Evolutionary conservation across 2,113 vertebrate species (phyloP).

Genomic region (Lota lota): DNA sequence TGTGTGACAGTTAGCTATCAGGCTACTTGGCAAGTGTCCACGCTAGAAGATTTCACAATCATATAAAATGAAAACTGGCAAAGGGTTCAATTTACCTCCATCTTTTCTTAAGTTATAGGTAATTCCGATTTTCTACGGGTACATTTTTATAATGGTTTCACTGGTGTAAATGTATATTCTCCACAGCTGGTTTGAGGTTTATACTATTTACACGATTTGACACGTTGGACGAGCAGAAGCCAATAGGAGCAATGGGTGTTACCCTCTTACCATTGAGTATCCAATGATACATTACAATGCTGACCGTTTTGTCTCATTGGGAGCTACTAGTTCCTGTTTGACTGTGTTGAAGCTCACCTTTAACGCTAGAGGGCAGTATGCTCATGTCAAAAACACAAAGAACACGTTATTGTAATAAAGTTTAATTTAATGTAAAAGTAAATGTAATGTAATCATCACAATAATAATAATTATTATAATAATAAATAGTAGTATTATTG

Average conservation of each 20-base stretch:
- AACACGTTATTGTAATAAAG: neutral
- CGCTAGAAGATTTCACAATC: too few species aligned
- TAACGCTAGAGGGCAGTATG: conserved; percentile 28
- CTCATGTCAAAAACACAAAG: neutral
- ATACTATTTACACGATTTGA: conserved; percentile 48
- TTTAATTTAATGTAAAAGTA: neutral
- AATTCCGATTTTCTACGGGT: neutral
- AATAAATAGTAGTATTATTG: too few species aligned
- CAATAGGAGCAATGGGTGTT: conserved; percentile 42
- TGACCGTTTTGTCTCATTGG: conserved; percentile 36
- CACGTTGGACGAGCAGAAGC: conserved; percentile 57
- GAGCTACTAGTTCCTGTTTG: neutral
- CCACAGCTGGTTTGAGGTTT: neutral
- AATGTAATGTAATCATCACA: neutral
- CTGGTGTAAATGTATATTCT: neutral
- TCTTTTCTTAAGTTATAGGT: conserved; percentile 22
- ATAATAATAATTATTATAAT: neutral
- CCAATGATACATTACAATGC: conserved; percentile 40
- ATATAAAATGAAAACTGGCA: too few species aligned
- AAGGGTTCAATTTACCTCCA: conserved; percentile 63
- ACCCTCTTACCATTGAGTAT: rapidly evolving
- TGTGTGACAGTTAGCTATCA: too few species aligned
- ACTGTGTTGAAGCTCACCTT: neutral
- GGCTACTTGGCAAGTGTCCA: too few species aligned
- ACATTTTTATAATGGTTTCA: conserved; percentile 22